Evolutionary conservation across 2,888 invertebrate species (phyloP), one percentile per base, ranked within the genome.

Genomic region (Athrips mouffetella): DNA sequence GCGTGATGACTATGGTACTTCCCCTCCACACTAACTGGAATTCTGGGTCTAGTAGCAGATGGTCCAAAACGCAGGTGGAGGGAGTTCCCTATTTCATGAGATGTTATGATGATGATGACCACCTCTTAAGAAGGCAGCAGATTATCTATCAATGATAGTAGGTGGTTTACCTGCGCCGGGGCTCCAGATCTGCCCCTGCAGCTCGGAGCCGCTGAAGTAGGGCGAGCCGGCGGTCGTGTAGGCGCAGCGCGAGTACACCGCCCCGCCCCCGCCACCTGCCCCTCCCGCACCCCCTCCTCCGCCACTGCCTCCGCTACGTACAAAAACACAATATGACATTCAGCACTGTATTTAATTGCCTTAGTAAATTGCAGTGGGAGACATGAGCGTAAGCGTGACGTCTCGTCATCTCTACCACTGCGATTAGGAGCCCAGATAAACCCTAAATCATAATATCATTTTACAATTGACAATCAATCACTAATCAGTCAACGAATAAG

Each of bases 101-200:
- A n/a, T n/a, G n/a, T n/a, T n/a, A n/a, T n/a, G n/a, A n/a, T n/a
- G n/a, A n/a, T n/a, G n/a, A n/a, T n/a, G n/a, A n/a, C n/a, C n/a
- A n/a, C n/a, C n/a, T n/a, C n/a, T n/a, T n/a, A 2, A 13, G 7
- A 1, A 15, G 6, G 11, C 16, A 15, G 3, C 13, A 15, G 31
- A 4, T 31, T 13, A 13, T 11, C 3, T 31, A 7, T 11, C 13
- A 11, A 10, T 8, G 10, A 3, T 1, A 30, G 2, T n/a, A 30
- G 11, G 11, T 30, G 3, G 10, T 13, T 27, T 56, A 82, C 83
- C 83, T 59, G 79, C 70, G 48, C 70, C 68, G 29, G 80, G 60
- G 49, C 68, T 67, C 85, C 85, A 85, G 45, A 82, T 68, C 61
- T 79, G 83, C 37, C 74, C 51, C 59, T 79, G 83, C 40, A 74